Evolutionary conservation across 30 jellyfish, hydroid and myxozoan genomes (phyloP), one percentile per base, ranked within the genome.

Genomic region (Rhopilema esculentum): DNA sequence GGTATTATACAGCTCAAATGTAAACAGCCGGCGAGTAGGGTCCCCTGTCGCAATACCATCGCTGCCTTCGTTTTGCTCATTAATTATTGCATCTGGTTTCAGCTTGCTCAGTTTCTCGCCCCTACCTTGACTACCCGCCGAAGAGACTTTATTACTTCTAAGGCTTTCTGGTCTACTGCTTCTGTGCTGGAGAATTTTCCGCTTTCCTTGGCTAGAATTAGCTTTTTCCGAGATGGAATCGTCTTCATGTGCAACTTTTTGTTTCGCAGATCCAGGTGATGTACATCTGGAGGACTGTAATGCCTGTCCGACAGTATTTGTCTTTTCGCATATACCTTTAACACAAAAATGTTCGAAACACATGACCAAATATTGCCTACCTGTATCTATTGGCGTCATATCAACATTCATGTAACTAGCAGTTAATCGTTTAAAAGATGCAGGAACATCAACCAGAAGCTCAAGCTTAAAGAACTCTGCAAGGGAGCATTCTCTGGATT

Each of bases 1-100:
- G 49, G 76, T 80, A 57, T 92, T 92, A 61, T 76, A 92, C 28
- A 71, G 79, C 72, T 92, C 95, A 69, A 25, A 77, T 57, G 90
- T 22, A 12, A 18, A 1, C 21, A 27, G 53, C 29, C 24, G 51
- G 31, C 27, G 75, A 21, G 49, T 32, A 65, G 28, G 15, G 29
- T 76, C 85, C 32, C 22, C 74, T 24, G 94, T 31, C 50, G 18
- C 8, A 19, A 18, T 65, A 0, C 48, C 65, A 16, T 24, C 76
- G 51, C 72, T 19, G 27, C 78, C 68, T 49, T 87, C 89, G 28
- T 16, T 51, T 50, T 20, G 40, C 24, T 69, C 89, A 72, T 70
- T 72, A 64, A 31, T 23, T 20, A 33, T 30, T 40, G 22, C 69
- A 63, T 61, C 86, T 49, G n/a, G 49, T 28, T 62, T 66, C 57